phyloP scores from a whole-genome alignment of 1,140 invertebrate genomes.

The Solen grandis region DNA sequence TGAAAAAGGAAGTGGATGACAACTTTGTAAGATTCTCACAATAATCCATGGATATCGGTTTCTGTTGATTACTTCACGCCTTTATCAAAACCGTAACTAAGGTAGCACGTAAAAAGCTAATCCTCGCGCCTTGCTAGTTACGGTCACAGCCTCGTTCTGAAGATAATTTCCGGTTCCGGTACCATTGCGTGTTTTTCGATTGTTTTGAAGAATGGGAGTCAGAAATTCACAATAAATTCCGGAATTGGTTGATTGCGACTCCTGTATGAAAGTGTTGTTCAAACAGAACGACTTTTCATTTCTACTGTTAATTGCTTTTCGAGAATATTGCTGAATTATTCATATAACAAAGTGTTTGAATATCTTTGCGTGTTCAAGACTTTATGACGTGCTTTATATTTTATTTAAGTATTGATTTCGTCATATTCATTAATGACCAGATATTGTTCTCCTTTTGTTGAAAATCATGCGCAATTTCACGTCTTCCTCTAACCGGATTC shows the following conservation, averaged over 20 bases:
- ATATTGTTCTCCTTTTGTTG: too few relatives aligned
- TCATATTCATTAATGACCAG: too few relatives aligned
- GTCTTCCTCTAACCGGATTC: too few relatives aligned
- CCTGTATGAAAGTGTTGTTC: background rate
- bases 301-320: background rate
- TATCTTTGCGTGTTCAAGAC: too few relatives aligned
- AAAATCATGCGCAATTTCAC: too few relatives aligned
- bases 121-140: background rate
- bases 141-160: background rate
- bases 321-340: too few relatives aligned
- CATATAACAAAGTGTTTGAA: too few relatives aligned
- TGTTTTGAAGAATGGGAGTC: background rate
- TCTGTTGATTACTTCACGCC: slow-evolving; percentile 25
- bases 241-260: background rate
- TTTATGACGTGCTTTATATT: too few relatives aligned
- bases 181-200: background rate
- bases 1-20: slow-evolving; percentile 46
- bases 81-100: slow-evolving; percentile 31
- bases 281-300: background rate
- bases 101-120: slow-evolving; percentile 11
- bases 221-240: background rate
- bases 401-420: too few relatives aligned
- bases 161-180: slow-evolving; percentile 20
- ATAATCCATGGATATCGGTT: slow-evolving; percentile 53
- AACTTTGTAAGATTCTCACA: slow-evolving; percentile 39